Evolutionary conservation across 1,140 invertebrate species (phyloP).

Genomic region (Formica selysi): DNA sequence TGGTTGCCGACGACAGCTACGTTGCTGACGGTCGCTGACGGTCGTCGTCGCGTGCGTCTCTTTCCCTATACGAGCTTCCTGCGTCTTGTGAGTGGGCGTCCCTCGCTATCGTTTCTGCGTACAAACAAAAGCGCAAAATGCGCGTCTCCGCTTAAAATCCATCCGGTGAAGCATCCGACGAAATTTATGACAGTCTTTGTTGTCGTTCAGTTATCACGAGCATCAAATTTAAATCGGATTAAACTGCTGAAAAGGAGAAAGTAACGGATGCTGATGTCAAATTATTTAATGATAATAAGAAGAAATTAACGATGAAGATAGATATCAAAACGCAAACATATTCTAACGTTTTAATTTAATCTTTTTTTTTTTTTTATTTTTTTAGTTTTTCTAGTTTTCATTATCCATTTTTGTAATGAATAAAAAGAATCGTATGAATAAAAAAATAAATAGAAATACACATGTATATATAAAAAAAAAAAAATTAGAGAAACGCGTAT

Average conservation of each 20-base stretch:
- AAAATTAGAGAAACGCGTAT: neutral
- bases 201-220: neutral
- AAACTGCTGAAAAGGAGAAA: neutral
- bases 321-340: neutral
- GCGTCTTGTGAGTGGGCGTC: constrained; percentile 67
- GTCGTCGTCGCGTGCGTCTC: constrained; percentile 65
- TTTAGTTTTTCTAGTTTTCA: neutral
- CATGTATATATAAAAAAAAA: neutral
- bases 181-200: constrained; percentile 48
- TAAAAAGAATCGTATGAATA: neutral
- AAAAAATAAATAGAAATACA: neutral
- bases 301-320: neutral
- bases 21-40: constrained; percentile 47
- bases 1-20: constrained; percentile 36
- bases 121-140: constrained; percentile 70
- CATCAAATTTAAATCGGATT: constrained; percentile 5
- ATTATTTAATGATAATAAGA: neutral
- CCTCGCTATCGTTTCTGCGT: constrained; percentile 72
- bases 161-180: constrained; percentile 16
- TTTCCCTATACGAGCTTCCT: constrained; percentile 66
- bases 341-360: neutral
- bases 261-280: neutral
- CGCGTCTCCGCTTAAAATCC: constrained; percentile 45
- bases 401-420: neutral
- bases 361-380: too few species aligned